A percentile compares a stretch with the other conserved stretches of the same genome.
Evolutionary conservation across 2,797 vertebrate genomes (phyloP).

Genomic region (Melanogrammus aeglefinus): DNA sequence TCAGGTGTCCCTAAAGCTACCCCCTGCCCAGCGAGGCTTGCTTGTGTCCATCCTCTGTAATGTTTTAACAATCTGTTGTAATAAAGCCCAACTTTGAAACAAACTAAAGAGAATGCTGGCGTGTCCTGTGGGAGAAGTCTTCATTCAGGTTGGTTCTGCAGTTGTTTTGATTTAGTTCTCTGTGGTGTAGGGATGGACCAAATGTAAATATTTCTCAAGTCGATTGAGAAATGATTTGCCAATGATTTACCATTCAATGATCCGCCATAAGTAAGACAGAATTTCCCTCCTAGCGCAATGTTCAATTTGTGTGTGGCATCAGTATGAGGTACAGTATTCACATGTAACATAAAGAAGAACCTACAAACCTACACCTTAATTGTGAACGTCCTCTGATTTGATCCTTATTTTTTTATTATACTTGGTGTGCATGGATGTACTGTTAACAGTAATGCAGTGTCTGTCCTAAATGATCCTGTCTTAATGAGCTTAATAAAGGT

Average conservation of each 20-base stretch:
- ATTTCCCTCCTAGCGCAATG: background rate
- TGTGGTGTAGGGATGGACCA: background rate
- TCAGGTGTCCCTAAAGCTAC: conserved; percentile 74
- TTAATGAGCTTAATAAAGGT: background rate
- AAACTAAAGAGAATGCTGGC: conserved; percentile 79
- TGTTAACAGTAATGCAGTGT: background rate
- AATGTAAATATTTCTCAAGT: background rate
- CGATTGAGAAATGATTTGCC: background rate
- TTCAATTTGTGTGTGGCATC: background rate
- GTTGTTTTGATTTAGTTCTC: conserved; percentile 11
- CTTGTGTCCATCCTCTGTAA: conserved; percentile 91
- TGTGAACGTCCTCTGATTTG: background rate
- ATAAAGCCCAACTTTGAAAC: conserved; percentile 92
- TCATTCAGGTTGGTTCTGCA: conserved; percentile 84
- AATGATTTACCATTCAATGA: background rate
- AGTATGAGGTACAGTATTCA: conserved; percentile 2
- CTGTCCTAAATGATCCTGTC: background rate
- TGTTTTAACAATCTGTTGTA: conserved; percentile 88
- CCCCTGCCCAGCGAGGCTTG: conserved; percentile 76
- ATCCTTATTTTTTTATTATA: background rate
- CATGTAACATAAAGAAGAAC: background rate
- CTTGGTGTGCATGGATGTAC: background rate
- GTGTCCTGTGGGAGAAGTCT: conserved; percentile 88
- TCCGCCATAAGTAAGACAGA: background rate
- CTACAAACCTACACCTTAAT: background rate